Evolutionary conservation across 2,113 vertebrate species (phyloP), one percentile per base, ranked within the genome.

Genomic region (Burhinus bistriatus): DNA sequence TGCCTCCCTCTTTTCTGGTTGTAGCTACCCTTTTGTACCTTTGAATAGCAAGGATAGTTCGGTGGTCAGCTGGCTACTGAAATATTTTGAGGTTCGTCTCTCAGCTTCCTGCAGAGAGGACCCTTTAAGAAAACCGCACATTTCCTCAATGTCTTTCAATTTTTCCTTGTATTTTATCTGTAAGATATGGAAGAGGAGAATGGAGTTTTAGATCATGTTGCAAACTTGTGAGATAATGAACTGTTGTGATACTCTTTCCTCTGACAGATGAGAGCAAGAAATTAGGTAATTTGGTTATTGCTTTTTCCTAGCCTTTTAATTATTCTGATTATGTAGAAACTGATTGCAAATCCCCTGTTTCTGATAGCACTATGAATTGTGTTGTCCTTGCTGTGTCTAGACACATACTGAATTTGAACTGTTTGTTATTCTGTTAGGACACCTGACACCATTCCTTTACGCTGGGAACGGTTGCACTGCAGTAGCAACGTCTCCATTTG

Each of bases 101-200:
- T 97, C 88, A 1, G 52, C 76, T 90, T 98, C 98, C 79, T 49
- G 90, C 49, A 97, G 89, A 17, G 83, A 95, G 45, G 75, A 64
- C 11, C 57, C 70, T 86, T 96, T 84, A 26, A 98, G 88, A 15
- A 89, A 78, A 11, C 11, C 32, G 3, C 96, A 96, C 25, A 34
- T 84, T 66, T 97, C 89, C 51, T 97, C 81, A 2, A 87, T 34
- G 11, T 51, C 85, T 59, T 66, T 82, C 77, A 97, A 19, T 44
- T 82, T 80, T 30, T 85, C 88, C 40, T 89, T 77, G 58, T 61
- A 72, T 59, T 70, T 83, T 55, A 78, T 55, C 96, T 97, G 89
- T 61, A 70, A 75, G 42, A 61, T 83, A 36, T 19, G 23, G 57
- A 22, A 68, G 30, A 70, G 30, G 27, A 89, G 51, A 42, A 18